Evolutionary conservation across 1,140 invertebrate species (phyloP), one percentile per base, ranked within the genome.

Genomic region (Drosophila kanapiae): DNA sequence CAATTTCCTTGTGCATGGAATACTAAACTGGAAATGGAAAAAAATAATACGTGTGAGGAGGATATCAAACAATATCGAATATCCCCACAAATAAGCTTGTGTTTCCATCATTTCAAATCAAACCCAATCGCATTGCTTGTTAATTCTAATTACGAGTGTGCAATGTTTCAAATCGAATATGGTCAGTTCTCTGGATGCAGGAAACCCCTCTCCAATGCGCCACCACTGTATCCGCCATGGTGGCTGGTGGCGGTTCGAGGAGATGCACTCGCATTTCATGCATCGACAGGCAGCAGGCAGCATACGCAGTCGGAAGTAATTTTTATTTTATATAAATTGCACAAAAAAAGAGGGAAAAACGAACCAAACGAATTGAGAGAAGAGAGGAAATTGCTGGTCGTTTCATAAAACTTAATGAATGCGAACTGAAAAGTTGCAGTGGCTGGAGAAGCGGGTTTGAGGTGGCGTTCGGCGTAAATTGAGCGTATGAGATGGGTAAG

Each of bases 311-410:
- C 84, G 83, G 80, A 87, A 88, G 74, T 82, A 88, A 84, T 87
- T 87, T 87, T 87, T 87, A 90, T 87, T 87, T 84, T 84, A 87
- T 84, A 87, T 88, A 88, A 87, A 84, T 87, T 87, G 84, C 56
- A 48, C 62, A 82, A 80, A 80, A 85, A 84, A 69, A 43, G 16
- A 62, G 29, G 18, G 14, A 37, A 54, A 80, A 57, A 13, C 43
- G 31, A 60, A 71, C 13, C 48, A 37, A 49, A 49, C 43, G 65
- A 71, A 42, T 72, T 53, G 68, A 43, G 67, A 54, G 53, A 16
- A 16, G 43, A 70, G 45, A 79, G 63, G 56, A 85, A 87, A 88
- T 87, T 87, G 84, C 87, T 68, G 82, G 78, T 76, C 82, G 84
- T 83, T 84, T 77, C 84, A 88, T 87, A 88, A 80, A 84, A 83